Evolutionary conservation across 2,113 vertebrate species (phyloP), one percentile per base, ranked within the genome.

Genomic region (Entelurus aequoreus): DNA sequence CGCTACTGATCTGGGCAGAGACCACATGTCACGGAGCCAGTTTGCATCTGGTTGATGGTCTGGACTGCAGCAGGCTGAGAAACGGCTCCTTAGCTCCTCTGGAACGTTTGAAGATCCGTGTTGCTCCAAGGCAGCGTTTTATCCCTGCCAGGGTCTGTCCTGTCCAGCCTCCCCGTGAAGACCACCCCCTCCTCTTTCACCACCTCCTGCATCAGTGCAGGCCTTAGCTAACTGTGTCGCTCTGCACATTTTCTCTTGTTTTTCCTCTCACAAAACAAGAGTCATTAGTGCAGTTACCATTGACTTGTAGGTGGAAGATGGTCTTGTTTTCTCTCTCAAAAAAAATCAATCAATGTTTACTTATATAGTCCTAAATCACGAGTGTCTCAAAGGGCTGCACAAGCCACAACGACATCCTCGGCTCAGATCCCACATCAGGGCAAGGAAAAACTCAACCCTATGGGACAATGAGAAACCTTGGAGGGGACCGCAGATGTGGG

Each of bases 211-310:
- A 72, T 75, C 68, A 66, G 56, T 53, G 46, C 69, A 67, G 62
- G 81, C 60, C 44, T 19, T 13, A 69, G 66, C 72, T 74, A 78
- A 72, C 69, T 70, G 19, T 54, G 56, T 60, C 69, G 47, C 67
- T 63, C 59, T 48, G 72, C 76, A 72, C 65, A 74, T 71, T 84
- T 84, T 74, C 69, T 76, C 46, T 78, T 63, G 64, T 19, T 78
- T 63, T 47, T 21, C 53, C n/a, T 73, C 62, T 72, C 65, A 65
- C 71, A 72, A 61, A 63, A 69, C 74, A 72, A 19, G 19, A 44
- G 47, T 75, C 60, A 75, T 83, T 76, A 69, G 69, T 58, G 71
- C 71, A 67, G 77, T 83, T 82, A 68, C 74, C 72, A 76, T 81
- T 65, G 77, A 79, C 77, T 86, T 78, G 51, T 48, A 65, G 44